Base-by-base conservation (phyloP, 2,113 vertebrate species). In the Jacana jacana region DNA sequence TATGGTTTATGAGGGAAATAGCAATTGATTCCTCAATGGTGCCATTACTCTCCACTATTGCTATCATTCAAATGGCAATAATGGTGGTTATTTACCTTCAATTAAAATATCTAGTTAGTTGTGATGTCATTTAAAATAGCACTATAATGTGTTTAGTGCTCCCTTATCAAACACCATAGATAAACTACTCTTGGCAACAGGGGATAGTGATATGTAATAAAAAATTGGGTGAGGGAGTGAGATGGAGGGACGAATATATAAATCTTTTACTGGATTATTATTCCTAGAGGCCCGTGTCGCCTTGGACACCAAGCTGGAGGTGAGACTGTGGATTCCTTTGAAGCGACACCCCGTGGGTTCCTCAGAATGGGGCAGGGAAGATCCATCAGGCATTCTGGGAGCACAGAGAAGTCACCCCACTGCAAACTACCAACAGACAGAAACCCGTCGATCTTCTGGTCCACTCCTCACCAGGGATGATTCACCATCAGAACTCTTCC, bases 21-120 rank as follows among this genome's bases (percentile, higher is more conserved):
- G 96, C 95, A 91, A 93, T 81, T 96, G 95, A 97, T 97, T 96
- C 94, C 96, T 96, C 96, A 93, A 66, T 80, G 92, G 96, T 96
- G 88, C 88, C 84, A 94, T 97, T 97, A 97, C 93, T 97, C 86
- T 96, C 88, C 84, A 73, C 91, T 97, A 94, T 92, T 96, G 91
- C 96, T 97, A 96, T 97, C 83, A 95, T 94, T 97, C 95, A 97
- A 91, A 96, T 94, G 92, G 96, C 96, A 97, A 97, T 97, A 96
- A 97, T 69, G 96, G 94, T 92, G 94, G 95, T 96, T 97, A 97
- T 97, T 97, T 97, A 96, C 96, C 96, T 97, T 97, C 95, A 97
- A 95, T 97, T 97, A 97, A 97, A 97, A 96, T 96, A 96, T 87
- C 96, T 97, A 96, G 88, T 95, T 97, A 97, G 96, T 97, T 96